Evolutionary conservation across 92 coral and sea anemone species (phyloP).

Genomic region (Phenganax stokvisi): DNA sequence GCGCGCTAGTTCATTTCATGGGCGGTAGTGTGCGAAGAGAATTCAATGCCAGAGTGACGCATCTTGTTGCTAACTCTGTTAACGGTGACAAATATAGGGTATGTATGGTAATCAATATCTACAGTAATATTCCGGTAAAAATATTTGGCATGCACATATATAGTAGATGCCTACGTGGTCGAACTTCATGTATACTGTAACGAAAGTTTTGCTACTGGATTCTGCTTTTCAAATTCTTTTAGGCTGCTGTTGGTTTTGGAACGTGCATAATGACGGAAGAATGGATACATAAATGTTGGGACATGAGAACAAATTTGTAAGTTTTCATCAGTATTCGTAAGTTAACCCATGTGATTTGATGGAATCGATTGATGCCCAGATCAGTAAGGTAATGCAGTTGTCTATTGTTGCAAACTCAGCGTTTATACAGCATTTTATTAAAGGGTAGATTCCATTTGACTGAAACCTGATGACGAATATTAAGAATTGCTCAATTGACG

Average conservation of each 20-base stretch:
- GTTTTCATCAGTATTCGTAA: conserved; percentile 12
- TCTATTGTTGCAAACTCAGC: too few species aligned
- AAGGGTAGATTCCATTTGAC: too few species aligned
- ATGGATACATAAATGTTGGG: conserved; percentile 90
- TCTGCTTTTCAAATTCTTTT: not conserved
- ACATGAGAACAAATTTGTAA: conserved; percentile 74
- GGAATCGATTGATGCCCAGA: too few species aligned
- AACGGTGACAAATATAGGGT: conserved; percentile 95
- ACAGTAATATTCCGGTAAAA: not conserved
- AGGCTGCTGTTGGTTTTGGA: conserved; percentile 97
- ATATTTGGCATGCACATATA: too few species aligned
- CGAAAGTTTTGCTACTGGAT: too few species aligned
- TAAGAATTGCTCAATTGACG: too few species aligned
- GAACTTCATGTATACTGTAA: not conserved
- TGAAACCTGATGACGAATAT: too few species aligned
- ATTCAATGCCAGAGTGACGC: conserved; percentile 86
- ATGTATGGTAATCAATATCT: not conserved
- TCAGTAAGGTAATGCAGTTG: too few species aligned
- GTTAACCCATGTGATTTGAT: too few species aligned
- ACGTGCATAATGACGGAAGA: conserved; percentile 89
- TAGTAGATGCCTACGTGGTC: too few species aligned
- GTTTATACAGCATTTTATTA: too few species aligned
- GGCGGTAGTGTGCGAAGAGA: conserved; percentile 95
- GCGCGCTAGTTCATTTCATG: conserved; percentile 93
- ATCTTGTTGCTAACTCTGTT: conserved; percentile 83